Percentiles rank a stretch among this genome's conserved stretches.
Conservation (phyloP, 2,888 invertebrate species). For the Drosophila testacea region DNA sequence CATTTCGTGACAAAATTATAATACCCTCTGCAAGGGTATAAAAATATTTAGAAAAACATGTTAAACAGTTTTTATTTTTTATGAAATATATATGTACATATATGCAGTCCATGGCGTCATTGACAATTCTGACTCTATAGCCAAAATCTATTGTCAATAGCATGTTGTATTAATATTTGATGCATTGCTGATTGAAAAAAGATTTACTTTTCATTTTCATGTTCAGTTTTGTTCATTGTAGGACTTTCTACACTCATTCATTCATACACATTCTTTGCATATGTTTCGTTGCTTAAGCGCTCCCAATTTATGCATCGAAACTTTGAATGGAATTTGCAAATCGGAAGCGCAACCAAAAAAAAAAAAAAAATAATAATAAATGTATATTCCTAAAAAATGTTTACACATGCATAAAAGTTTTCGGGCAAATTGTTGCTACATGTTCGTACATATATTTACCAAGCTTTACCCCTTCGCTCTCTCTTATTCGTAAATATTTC, state of each 20-base stretch:
- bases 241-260: not conserved
- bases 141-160: not conserved
- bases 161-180: not conserved
- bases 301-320: constrained; percentile 41
- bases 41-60: too few species aligned
- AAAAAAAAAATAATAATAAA: not conserved
- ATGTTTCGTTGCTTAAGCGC: constrained; percentile 22
- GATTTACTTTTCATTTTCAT: constrained; percentile 14
- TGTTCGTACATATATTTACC: constrained; percentile 7
- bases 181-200: constrained; percentile 4
- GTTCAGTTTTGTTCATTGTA: not conserved
- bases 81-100: too few species aligned
- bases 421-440: constrained; percentile 30
- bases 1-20: too few species aligned
- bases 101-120: too few species aligned
- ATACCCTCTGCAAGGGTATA: too few species aligned
- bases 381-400: constrained; percentile 32
- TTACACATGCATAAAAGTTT: constrained; percentile 53
- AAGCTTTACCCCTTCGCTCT: not conserved
- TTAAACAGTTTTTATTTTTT: too few species aligned
- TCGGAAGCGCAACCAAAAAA: constrained; percentile 28
- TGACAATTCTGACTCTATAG: too few species aligned
- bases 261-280: constrained; percentile 8
- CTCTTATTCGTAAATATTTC: not conserved
- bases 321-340: constrained; percentile 14